A percentile compares a stretch with the other conserved stretches of the same genome.
These are phyloP conservation scores for Tetrapedia diversipes DNA, from an alignment of 2,888 invertebrate species.

Conservation along the genomic window DNA sequence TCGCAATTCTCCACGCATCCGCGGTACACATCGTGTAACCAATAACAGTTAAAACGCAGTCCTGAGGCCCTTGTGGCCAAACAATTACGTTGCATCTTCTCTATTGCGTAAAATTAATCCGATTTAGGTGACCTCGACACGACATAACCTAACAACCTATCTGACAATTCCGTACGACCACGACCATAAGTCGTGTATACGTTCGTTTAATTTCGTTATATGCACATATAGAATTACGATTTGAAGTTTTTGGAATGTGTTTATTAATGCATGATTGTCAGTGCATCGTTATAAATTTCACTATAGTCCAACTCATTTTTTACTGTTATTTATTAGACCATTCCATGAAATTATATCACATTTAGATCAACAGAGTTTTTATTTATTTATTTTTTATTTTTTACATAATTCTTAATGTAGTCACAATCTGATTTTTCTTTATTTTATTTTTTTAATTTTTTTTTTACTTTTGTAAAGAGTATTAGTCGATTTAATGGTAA, in stretches of 20 bases:
- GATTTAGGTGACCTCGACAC: slow-evolving; percentile 81
- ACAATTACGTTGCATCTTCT: slow-evolving; percentile 75
- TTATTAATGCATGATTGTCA: slow-evolving; percentile 50
- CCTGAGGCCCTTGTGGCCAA: slow-evolving; percentile 59
- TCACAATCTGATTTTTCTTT: neutral
- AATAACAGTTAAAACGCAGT: slow-evolving; percentile 57
- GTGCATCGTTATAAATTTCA: slow-evolving; percentile 23
- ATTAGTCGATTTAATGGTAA: neutral
- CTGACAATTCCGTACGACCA: slow-evolving; percentile 43
- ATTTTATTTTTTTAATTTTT: neutral
- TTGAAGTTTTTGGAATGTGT: slow-evolving; percentile 44
- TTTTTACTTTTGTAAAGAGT: neutral
- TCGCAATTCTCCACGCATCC: slow-evolving; percentile 75
- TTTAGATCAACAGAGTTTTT: slow-evolving; percentile 6
- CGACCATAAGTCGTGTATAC: slow-evolving; percentile 34
- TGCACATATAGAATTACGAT: slow-evolving; percentile 27
- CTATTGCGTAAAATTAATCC: slow-evolving; percentile 82
- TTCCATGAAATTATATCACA: slow-evolving; percentile 43
- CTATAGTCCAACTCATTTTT: slow-evolving; percentile 72
- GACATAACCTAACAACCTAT: slow-evolving; percentile 73
- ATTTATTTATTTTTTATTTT: slow-evolving; percentile 20
- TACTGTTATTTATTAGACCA: slow-evolving; percentile 31
- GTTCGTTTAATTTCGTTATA: slow-evolving; percentile 18
- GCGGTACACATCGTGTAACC: slow-evolving; percentile 71
- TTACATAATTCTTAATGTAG: neutral